Base-by-base conservation (phyloP, 2,113 vertebrate species). In the Numenius arquata region DNA sequence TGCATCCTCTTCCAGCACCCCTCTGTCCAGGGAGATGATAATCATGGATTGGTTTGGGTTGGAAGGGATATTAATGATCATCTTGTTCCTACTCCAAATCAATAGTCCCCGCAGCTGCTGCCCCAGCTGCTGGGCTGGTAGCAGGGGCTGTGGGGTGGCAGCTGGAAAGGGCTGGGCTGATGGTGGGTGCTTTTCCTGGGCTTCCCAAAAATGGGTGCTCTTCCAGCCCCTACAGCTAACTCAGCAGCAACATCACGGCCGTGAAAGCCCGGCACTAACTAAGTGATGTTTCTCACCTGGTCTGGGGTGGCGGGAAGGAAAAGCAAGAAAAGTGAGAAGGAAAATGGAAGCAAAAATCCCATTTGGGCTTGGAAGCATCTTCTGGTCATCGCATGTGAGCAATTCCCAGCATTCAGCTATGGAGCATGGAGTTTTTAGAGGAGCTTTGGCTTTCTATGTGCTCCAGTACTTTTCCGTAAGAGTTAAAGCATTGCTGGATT, bases 381-480 rank as follows among this genome's bases (percentile, higher is more conserved):
- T 32, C 12, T 78, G 53, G 12, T 34, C 3, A 0, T 41, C 58
- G 38, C 43, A 59, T 0, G 0, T 59, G 30, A 66, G 20, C 1
- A 12, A 45, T 52, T 86, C 63, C 73, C 41, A 56, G 70, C n/a
- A 89, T 56, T 6, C 45, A 47, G 10, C 0, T 5, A 38, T 8
- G 40, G 86, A 67, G 61, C 43, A 66, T 0, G 2, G 36, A 26
- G 41, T 52, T 15, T 53, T 55, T 32, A 41, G 68, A 80, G 56
- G 36, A 71, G 48, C 43, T 36, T 48, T 71, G 61, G 38, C 38
- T 85, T 83, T 47, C 36, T 61, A 0, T 27, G 21, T 38, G 5
- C 43, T 82, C 56, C 45, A 53, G 77, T 92, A 67, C 61, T 95
- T 95, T 93, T 85, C 84, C 77, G 23, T 27, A 7, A 61, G 48